Evolutionary conservation across 2,797 vertebrate species (phyloP).

Genomic region (Ambastaia sidthimunki): DNA sequence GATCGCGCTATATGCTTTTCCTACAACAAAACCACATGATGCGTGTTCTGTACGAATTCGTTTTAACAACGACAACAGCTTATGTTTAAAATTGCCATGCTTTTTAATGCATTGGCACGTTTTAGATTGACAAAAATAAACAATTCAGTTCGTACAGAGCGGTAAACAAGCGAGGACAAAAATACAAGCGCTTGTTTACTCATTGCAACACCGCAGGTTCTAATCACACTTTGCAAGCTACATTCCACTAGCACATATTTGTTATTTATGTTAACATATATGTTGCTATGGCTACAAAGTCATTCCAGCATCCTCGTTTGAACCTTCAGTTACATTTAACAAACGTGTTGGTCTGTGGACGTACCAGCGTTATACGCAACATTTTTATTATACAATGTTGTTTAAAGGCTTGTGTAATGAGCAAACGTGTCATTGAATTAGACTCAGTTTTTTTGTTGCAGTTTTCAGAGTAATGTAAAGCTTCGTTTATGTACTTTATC

Average conservation of each 20-base stretch:
- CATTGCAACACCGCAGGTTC: slow-evolving; percentile 3
- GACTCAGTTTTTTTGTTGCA: background rate
- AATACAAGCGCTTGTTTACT: slow-evolving; percentile 19
- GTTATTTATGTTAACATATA: background rate
- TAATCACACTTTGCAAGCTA: slow-evolving; percentile 25
- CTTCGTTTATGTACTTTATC: background rate
- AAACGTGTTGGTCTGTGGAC: background rate
- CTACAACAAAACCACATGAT: slow-evolving; percentile 15
- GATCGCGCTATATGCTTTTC: slow-evolving; percentile 54
- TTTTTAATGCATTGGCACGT: background rate
- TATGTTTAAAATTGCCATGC: background rate
- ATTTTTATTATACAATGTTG: background rate
- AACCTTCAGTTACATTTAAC: slow-evolving; percentile 30
- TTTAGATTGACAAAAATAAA: background rate
- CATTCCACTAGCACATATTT: slow-evolving; percentile 22
- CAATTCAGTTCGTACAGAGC: background rate
- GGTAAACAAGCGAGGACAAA: background rate
- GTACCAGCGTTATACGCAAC: background rate
- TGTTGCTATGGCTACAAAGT: slow-evolving; percentile 42
- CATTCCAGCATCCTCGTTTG: slow-evolving; percentile 4
- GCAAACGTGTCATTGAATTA: background rate
- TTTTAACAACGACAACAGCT: background rate
- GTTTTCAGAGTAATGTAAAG: background rate
- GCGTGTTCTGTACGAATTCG: background rate
- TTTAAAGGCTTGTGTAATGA: background rate